A percentile compares a stretch with the other conserved stretches of the same genome.
Evolutionary conservation across 2,888 invertebrate genomes (phyloP).

Genomic region (Lagria hirta): DNA sequence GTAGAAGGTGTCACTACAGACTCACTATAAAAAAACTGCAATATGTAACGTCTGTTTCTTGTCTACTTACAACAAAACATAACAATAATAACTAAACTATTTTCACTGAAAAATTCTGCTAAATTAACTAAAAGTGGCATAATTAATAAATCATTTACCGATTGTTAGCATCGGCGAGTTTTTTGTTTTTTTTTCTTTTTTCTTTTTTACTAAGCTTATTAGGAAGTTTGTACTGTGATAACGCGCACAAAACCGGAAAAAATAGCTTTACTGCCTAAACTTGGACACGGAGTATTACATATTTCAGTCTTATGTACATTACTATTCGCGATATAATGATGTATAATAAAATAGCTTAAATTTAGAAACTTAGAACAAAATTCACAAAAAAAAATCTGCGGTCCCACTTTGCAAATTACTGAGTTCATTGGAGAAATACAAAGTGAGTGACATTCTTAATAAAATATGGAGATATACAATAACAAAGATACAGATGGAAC

Average conservation of each 20-base stretch:
- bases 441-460: conserved; percentile 25
- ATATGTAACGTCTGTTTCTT: no score
- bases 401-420: conserved; percentile 14
- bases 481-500: conserved; percentile 46
- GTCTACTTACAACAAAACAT: no score
- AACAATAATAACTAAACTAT: no score
- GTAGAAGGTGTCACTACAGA: no score
- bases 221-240: conserved; percentile 37
- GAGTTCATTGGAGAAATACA: conserved; percentile 10
- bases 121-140: neutral
- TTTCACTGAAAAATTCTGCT: conserved; percentile 10
- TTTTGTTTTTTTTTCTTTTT: no score
- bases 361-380: conserved; percentile 13
- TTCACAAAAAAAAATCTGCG: conserved; percentile 10
- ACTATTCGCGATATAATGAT: conserved; percentile 41
- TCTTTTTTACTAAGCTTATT: conserved; percentile 25
- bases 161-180: conserved; percentile 9
- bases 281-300: conserved; percentile 46
- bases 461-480: conserved; percentile 37
- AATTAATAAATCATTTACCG: conserved; percentile 9
- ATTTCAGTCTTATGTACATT: conserved; percentile 50
- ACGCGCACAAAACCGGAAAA: conserved; percentile 25
- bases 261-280: conserved; percentile 39
- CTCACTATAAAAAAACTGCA: no score
- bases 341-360: conserved; percentile 24